Evolutionary conservation across 2,797 vertebrate species (phyloP).

Genomic region (Rhincodon typus): DNA sequence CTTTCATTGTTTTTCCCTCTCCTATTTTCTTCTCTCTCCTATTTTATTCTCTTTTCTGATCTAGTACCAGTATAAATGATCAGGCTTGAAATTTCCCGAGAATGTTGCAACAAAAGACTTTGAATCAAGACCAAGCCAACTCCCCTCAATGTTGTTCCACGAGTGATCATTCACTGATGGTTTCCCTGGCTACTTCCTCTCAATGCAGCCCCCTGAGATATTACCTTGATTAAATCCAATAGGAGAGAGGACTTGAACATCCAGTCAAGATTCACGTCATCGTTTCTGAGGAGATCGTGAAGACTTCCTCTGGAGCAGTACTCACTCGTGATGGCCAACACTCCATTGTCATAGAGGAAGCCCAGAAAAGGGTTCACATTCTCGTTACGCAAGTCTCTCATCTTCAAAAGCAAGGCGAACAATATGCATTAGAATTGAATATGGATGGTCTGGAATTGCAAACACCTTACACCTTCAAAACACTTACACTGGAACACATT

Average conservation of each 20-base stretch:
- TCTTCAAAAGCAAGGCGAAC: constrained; percentile 50
- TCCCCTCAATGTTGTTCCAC: neutral
- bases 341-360: constrained; percentile 62
- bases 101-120: neutral
- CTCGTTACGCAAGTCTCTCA: constrained; percentile 75
- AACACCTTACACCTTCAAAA: neutral
- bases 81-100: neutral
- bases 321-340: constrained; percentile 71
- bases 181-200: no score
- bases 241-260: constrained; percentile 79
- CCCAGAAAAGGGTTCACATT: constrained; percentile 73
- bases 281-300: constrained; percentile 70
- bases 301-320: constrained; percentile 73
- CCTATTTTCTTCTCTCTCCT: neutral
- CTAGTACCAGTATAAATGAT: neutral
- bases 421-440: neutral
- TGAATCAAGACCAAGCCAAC: neutral
- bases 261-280: constrained; percentile 76
- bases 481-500: neutral
- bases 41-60: neutral
- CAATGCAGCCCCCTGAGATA: neutral
- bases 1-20: neutral
- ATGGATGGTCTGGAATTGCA: neutral
- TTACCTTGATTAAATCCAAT: constrained; percentile 73
- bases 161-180: neutral